Base-by-base conservation (phyloP, 2,888 invertebrate genomes). In the Serrognathus titanus region DNA sequence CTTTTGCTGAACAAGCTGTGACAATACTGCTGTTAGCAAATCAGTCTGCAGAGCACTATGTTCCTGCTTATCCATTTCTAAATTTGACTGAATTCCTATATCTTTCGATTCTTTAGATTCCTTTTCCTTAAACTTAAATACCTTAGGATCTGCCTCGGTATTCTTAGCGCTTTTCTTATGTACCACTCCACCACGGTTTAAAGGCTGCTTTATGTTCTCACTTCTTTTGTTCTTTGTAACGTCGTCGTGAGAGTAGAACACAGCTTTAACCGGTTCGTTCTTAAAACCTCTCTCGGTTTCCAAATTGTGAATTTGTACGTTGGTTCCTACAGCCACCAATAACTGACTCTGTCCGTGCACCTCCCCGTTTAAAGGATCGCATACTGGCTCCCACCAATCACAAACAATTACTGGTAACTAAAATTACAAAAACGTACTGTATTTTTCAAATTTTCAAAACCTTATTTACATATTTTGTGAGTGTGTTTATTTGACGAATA, bases 381-480 rank as follows among this genome's bases (percentile, higher is more conserved):
- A 65, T 51, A 85, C 79, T 7, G 82, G 75, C 45, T 82, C 78
- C 83, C 84, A 85, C 65, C 80, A 81, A 68, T 86, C 85, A 9
- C 82, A 80, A 46, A 82, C 82, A 63, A 85, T 81, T 8, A 85
- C 81, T 16, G 85, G 85, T 62, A 83, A 70, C 82, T 84, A 61
- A 55, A 73, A 71, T 57, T 57, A 51, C 7, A 11, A 45, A 60
- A 43, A 58, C 20, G 20, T 20, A 4, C 4, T 4, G 2, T 20
- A 4, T 20, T 20, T 3, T 20, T 20, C 2, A 20, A 20, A 20
- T 4, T 20, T 20, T 4, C 4, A 20, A 20, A 20, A n/a, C n/a
- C n/a, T n/a, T n/a, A n/a, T n/a, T n/a, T n/a, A n/a, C n/a, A n/a
- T n/a, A n/a, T n/a, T n/a, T n/a, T n/a, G n/a, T n/a, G n/a, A n/a